Percentiles rank a stretch among this genome's conserved stretches.
Conservation (phyloP, 2,797 vertebrate species). For the Takifugu rubripes region DNA sequence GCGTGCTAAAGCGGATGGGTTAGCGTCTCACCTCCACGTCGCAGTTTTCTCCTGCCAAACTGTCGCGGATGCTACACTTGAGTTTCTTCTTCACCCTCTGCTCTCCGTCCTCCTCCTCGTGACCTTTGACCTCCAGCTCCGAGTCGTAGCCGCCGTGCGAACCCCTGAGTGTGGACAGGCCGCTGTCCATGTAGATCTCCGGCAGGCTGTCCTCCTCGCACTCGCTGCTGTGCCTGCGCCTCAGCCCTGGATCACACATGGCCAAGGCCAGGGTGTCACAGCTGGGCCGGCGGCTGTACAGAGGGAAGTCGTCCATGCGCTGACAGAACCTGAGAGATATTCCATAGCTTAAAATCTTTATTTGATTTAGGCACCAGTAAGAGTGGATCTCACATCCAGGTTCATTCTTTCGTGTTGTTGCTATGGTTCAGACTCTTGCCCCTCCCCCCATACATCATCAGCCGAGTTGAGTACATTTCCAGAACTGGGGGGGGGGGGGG, state of each 20-base stretch:
- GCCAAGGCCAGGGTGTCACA: conserved; percentile 80
- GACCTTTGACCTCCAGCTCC: conserved; percentile 80
- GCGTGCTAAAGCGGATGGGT: neutral
- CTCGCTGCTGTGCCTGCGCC: conserved; percentile 81
- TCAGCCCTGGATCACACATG: conserved; percentile 90
- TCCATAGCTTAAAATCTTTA: neutral
- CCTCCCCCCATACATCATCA: no score
- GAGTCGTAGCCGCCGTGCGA: conserved; percentile 86
- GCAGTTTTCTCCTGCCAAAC: conserved; percentile 75
- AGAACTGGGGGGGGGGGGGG: no score
- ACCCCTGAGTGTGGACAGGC: conserved; percentile 88
- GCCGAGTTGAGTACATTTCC: no score
- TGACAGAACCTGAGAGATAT: conserved; percentile 72
- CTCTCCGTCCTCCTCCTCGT: conserved; percentile 63
- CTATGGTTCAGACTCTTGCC: no score
- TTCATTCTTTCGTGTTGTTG: no score
- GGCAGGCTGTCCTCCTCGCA: conserved; percentile 89
- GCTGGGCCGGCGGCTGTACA: conserved; percentile 50
- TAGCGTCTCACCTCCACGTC: conserved; percentile 82
- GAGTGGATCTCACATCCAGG: no score
- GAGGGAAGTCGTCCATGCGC: conserved; percentile 77
- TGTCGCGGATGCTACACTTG: conserved; percentile 62
- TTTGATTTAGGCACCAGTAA: no score
- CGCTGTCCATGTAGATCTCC: conserved; percentile 89
- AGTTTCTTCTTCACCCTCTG: conserved; percentile 55